Base-by-base conservation (phyloP, 2,797 vertebrate genomes). In the Odontamblyopus rebecca region DNA sequence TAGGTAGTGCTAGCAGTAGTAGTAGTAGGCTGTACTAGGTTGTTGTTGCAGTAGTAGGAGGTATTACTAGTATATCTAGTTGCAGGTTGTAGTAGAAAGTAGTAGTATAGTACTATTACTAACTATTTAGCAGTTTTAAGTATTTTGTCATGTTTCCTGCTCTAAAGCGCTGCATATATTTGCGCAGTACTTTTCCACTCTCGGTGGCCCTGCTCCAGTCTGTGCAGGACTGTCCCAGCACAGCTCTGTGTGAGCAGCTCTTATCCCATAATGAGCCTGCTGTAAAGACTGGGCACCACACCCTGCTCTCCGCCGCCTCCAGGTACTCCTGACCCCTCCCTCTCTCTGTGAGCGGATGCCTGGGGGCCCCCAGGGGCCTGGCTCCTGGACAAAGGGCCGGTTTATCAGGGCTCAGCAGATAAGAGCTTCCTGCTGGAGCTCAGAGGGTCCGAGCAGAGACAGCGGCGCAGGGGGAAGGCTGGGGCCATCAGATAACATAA, bases 381-480 rank as follows among this genome's bases (percentile, higher is more conserved):
- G 23, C 3, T 57, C 23, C 54, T 26, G 23, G 54, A 57, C 54
- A 57, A 57, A 57, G 54, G 54, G 54, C 54, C 54, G 12, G 23
- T 57, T 26, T 57, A 57, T 57, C 54, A 26, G n/a, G 3, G 54
- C 23, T 3, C 54, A 1, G 54, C 54, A 57, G 54, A 57, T 57
- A 57, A 57, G 54, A 57, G 54, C 54, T 57, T 57, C 54, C 54
- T 57, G 54, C 54, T 26, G 54, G 54, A 26, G 23, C 23, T 57
- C 54, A 57, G 54, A 54, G 53, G 53, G 53, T 7, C 53, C 2
- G 7, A 54, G 53, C 23, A 57, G 54, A 27, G 54, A 57, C 11
- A 57, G 23, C 2, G 54, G 23, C 11, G 54, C 54, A 57, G 23
- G 23, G 54, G 54, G 12, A 57, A 57, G n/a, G 23, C 54, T 5